phyloP scores from a whole-genome alignment of 2,113 vertebrate genomes.

The Phalacrocorax brasilianus region DNA sequence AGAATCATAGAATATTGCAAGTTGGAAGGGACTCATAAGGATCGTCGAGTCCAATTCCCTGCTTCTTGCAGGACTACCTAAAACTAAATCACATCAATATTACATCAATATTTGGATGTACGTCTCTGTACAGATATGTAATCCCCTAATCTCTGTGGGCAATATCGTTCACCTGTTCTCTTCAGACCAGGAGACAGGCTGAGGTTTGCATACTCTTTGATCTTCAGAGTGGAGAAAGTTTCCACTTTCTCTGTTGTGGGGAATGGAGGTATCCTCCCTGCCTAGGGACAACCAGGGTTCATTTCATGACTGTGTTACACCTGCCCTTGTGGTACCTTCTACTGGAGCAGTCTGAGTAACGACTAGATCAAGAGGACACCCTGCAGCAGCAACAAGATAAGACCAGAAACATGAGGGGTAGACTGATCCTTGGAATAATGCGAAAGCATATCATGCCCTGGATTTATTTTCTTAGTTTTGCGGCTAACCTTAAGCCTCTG shows the following conservation, averaged over 20 bases:
- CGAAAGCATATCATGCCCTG: neutral
- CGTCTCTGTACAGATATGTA: neutral
- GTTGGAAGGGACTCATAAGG: neutral
- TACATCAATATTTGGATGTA: neutral
- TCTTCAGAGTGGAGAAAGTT: neutral
- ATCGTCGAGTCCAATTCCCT: neutral
- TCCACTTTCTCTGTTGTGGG: neutral
- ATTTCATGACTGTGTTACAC: neutral
- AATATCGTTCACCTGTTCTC: neutral
- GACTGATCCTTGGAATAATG: neutral
- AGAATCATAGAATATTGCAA: neutral
- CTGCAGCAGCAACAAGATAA: neutral
- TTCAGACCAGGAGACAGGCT: neutral
- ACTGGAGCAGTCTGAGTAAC: neutral
- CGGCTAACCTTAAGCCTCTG: neutral
- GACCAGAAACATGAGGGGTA: neutral
- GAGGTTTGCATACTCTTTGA: neutral
- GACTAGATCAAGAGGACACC: neutral
- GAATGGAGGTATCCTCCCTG: neutral
- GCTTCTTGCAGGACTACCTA: neutral
- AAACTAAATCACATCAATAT: neutral
- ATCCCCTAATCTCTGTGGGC: neutral
- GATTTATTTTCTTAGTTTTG: slow-evolving; percentile 5
- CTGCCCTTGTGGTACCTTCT: neutral
- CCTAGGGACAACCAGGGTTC: neutral